Percentiles rank a stretch among this genome's conserved stretches.
Conservation (phyloP, 2,888 invertebrate species). For the Pelosia muscerda region DNA sequence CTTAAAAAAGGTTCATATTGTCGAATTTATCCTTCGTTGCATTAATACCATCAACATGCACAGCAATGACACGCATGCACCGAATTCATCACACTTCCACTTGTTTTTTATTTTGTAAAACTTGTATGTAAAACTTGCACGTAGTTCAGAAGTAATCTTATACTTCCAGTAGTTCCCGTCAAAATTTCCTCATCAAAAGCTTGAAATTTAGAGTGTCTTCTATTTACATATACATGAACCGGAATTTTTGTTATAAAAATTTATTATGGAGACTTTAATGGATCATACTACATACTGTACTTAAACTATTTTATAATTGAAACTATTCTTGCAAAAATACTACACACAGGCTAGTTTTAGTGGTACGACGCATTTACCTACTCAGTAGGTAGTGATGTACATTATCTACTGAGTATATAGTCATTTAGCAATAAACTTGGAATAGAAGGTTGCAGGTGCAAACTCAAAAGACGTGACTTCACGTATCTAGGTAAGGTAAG, state of each 20-base stretch:
- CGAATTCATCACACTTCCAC: too few species aligned
- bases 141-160: not conserved
- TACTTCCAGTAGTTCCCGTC: conserved; percentile 6
- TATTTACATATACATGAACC: conserved; percentile 13
- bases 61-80: too few species aligned
- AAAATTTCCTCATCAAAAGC: conserved; percentile 8
- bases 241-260: not conserved
- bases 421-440: not conserved
- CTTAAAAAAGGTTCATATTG: too few species aligned
- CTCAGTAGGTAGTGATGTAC: too few species aligned
- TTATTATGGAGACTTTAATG: not conserved
- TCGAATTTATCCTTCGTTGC: too few species aligned
- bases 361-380: not conserved
- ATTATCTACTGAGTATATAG: too few species aligned
- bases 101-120: too few species aligned
- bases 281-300: not conserved
- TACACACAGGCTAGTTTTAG: not conserved
- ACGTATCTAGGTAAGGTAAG: not conserved
- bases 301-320: not conserved
- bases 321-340: not conserved
- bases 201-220: not conserved
- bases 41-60: too few species aligned
- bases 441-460: not conserved
- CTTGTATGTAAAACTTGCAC: not conserved
- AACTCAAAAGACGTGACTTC: not conserved